These are phyloP conservation scores for Lepisosteus oculatus DNA, from an alignment of 2,113 vertebrate genomes.

Conservation along the genomic window DNA sequence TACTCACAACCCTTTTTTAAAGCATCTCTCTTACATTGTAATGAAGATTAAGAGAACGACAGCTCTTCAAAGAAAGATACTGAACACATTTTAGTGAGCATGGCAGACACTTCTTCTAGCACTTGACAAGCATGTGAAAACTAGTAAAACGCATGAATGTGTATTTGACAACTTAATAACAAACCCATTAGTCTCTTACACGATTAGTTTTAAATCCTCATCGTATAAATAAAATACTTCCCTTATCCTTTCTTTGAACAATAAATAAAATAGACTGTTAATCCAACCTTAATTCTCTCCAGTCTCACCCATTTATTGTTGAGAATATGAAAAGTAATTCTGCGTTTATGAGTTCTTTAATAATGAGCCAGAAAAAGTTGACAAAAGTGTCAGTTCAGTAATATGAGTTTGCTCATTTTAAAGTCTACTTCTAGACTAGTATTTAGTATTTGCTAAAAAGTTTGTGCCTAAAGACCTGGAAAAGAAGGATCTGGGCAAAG, in stretches of 20 bases:
- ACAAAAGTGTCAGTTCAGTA: no score
- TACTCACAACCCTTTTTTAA: neutral
- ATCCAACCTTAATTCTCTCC: neutral
- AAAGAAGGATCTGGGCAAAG: no score
- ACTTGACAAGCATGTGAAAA: neutral
- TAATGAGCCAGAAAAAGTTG: no score
- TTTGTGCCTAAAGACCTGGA: no score
- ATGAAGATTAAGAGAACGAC: neutral
- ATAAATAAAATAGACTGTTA: no score
- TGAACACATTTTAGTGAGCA: neutral
- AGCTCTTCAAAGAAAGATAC: no score
- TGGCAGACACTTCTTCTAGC: neutral
- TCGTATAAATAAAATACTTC: neutral
- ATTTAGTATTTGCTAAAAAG: no score
- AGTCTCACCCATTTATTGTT: neutral
- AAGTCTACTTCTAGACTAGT: no score
- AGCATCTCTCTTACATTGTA: neutral
- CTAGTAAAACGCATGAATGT: neutral
- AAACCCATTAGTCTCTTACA: slow-evolving; percentile 1
- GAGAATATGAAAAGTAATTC: neutral
- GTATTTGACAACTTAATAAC: neutral
- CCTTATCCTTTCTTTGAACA: no score
- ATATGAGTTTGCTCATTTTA: no score
- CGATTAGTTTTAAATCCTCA: neutral
- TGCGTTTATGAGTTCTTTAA: neutral